phyloP scores from a whole-genome alignment of 2,113 vertebrate species.

The Rhodinocichla rosea region DNA sequence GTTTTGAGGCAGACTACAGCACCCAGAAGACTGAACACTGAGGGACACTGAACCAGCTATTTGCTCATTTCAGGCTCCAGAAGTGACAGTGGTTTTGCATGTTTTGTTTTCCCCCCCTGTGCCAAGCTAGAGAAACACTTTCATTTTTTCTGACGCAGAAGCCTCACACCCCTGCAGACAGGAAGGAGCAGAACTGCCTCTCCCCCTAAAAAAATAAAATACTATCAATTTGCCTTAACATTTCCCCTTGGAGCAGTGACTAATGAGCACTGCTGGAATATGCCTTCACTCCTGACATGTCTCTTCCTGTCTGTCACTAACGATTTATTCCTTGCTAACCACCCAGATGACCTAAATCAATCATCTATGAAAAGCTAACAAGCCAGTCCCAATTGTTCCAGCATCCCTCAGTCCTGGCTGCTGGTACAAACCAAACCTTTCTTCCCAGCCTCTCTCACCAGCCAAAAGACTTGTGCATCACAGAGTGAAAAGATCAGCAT shows the following conservation, averaged over 20 bases:
- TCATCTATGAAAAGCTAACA: not conserved
- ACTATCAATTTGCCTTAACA: not conserved
- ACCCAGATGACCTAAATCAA: not conserved
- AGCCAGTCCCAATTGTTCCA: not conserved
- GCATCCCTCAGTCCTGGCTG: not conserved
- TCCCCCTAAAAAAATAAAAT: not conserved
- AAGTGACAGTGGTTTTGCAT: not conserved
- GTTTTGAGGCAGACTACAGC: not conserved
- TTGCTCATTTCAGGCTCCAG: not conserved
- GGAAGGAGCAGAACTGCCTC: not conserved
- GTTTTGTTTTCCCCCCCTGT: not conserved
- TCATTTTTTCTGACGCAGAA: not conserved
- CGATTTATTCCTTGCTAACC: constrained; percentile 1
- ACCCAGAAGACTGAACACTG: not conserved
- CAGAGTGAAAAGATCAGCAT: not conserved
- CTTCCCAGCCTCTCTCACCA: not conserved
- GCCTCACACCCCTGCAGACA: not conserved
- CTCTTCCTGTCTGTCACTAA: not conserved
- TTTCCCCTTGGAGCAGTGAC: not conserved
- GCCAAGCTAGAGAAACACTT: not conserved
- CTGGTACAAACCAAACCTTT: not conserved
- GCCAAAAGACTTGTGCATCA: not conserved
- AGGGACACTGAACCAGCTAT: not conserved
- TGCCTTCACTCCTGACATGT: not conserved
- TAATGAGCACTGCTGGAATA: constrained; percentile 2